Conservation (phyloP, 2,113 vertebrate species). For the Ochotona princeps region DNA sequence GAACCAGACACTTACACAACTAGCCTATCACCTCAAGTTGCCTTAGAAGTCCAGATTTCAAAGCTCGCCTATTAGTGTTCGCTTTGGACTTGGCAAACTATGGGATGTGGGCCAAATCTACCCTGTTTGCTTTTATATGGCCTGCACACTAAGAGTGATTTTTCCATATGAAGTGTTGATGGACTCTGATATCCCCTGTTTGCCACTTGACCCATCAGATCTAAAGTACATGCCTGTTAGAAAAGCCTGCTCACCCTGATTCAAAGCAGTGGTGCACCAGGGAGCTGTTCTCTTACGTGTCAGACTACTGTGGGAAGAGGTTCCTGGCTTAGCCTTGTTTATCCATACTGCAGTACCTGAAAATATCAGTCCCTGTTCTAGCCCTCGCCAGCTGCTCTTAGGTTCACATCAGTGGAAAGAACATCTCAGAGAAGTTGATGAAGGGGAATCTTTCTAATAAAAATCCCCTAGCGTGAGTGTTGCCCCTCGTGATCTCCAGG, state of each 20-base stretch:
- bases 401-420: not conserved
- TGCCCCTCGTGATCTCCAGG: not conserved
- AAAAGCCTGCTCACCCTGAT: not conserved
- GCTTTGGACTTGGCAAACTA: not conserved
- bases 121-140: not conserved
- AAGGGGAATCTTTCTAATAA: slow-evolving; percentile 8
- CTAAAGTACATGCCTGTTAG: slow-evolving; percentile 2
- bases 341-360: not conserved
- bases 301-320: not conserved
- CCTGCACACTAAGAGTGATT: not conserved
- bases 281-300: not conserved
- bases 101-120: not conserved
- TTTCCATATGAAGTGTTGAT: not conserved
- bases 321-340: not conserved
- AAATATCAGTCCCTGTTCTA: not conserved
- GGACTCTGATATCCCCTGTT: not conserved
- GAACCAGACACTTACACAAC: not conserved
- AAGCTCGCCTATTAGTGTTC: not conserved
- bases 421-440: not conserved
- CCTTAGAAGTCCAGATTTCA: slow-evolving; percentile 13
- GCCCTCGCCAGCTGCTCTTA: not conserved
- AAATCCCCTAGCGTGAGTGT: not conserved
- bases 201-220: not conserved
- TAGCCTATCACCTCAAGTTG: not conserved
- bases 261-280: not conserved